These are phyloP conservation scores for Lysandra coridon DNA, from an alignment of 2,888 invertebrate species.

Conservation along the genomic window DNA sequence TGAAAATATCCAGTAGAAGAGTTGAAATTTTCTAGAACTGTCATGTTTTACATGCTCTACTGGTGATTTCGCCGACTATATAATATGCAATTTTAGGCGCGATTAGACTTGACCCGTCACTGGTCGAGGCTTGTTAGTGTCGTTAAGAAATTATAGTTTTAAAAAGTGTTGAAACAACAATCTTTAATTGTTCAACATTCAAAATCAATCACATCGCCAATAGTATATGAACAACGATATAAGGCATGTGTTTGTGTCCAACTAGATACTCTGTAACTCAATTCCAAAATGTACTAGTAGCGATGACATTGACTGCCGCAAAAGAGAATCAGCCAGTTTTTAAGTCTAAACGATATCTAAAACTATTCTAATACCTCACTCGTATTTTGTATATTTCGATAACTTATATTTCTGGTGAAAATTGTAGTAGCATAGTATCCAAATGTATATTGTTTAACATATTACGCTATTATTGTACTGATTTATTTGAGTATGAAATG, in stretches of 20 bases:
- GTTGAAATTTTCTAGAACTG: background rate
- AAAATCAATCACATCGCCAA: slow-evolving; percentile 15
- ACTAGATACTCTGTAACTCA: background rate
- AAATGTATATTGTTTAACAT: background rate
- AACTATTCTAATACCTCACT: background rate
- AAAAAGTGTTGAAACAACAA: background rate
- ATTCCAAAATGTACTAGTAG: slow-evolving; percentile 22
- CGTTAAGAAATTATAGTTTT: background rate
- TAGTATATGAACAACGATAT: background rate
- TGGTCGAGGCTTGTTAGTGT: background rate
- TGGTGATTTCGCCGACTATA: background rate
- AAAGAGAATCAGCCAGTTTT: slow-evolving; percentile 25
- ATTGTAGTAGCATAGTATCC: background rate
- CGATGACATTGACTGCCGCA: slow-evolving; percentile 13
- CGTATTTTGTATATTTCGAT: background rate
- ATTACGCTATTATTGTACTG: slow-evolving; percentile 12
- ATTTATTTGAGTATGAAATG: slow-evolving; percentile 5
- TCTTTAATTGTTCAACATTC: background rate
- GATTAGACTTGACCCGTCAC: slow-evolving; percentile 21
- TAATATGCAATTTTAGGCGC: slow-evolving; percentile 3
- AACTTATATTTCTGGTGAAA: background rate
- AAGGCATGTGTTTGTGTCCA: background rate
- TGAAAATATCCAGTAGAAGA: background rate
- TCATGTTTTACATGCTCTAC: background rate
- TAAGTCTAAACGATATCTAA: background rate